Evolutionary conservation across 2,797 vertebrate species (phyloP).

Genomic region (Dendrocincla fuliginosa): DNA sequence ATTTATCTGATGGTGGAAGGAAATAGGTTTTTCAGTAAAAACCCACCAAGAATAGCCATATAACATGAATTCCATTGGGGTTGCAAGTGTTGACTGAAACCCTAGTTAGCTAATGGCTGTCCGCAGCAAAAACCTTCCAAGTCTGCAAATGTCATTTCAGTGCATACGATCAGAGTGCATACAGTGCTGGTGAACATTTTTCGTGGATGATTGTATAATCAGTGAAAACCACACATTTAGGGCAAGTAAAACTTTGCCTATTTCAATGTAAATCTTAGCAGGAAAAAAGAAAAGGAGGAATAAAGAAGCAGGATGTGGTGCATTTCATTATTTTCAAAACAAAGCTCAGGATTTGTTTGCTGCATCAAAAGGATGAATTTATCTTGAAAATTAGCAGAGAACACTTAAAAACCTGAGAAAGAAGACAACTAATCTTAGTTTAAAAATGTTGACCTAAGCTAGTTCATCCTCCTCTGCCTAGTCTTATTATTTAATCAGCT

Average conservation of each 20-base stretch:
- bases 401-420: background rate
- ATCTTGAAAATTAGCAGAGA: background rate
- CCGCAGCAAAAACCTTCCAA: background rate
- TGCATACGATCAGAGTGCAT: no score
- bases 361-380: background rate
- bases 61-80: background rate
- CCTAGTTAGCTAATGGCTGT: background rate
- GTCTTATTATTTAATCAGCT: background rate
- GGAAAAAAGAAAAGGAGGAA: background rate
- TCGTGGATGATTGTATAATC: background rate
- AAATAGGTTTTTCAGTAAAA: background rate
- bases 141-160: background rate
- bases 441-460: background rate
- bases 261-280: background rate
- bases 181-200: background rate
- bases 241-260: background rate
- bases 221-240: background rate
- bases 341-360: background rate
- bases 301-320: background rate
- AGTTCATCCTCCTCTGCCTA: background rate
- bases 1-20: background rate
- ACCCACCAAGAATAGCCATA: accelerated
- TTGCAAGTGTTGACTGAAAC: background rate
- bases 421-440: background rate
- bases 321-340: background rate